These are phyloP conservation scores for Tylochromis polylepis DNA, from an alignment of 2,113 vertebrate species.

Conservation along the genomic window DNA sequence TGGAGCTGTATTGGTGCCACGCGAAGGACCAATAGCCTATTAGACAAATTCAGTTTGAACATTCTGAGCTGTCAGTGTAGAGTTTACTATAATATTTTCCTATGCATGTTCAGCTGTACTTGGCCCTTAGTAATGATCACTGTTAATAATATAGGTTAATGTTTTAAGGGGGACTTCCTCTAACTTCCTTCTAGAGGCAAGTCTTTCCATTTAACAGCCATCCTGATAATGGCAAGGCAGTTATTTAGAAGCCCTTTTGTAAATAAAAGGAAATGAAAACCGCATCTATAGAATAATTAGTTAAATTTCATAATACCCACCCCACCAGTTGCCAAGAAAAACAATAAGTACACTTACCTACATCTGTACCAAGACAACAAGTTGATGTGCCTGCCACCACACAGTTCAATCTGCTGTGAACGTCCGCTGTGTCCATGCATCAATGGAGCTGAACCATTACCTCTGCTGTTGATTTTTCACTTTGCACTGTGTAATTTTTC, in stretches of 20 bases:
- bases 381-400: background rate
- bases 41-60: background rate
- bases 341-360: background rate
- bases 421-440: background rate
- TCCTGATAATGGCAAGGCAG: background rate
- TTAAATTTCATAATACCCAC: background rate
- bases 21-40: background rate
- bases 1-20: background rate
- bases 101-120: background rate
- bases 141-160: background rate
- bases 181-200: background rate
- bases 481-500: background rate
- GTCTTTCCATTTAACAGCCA: background rate
- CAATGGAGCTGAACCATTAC: background rate
- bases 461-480: too few relatives aligned
- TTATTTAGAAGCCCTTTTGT: background rate
- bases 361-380: background rate
- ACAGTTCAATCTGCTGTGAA: background rate
- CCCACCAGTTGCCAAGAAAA: background rate
- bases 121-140: background rate
- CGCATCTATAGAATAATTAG: background rate
- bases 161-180: background rate
- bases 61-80: background rate
- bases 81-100: background rate
- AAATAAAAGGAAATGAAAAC: background rate